Conservation (phyloP, 2,888 invertebrate species). For the Melieria picta region DNA sequence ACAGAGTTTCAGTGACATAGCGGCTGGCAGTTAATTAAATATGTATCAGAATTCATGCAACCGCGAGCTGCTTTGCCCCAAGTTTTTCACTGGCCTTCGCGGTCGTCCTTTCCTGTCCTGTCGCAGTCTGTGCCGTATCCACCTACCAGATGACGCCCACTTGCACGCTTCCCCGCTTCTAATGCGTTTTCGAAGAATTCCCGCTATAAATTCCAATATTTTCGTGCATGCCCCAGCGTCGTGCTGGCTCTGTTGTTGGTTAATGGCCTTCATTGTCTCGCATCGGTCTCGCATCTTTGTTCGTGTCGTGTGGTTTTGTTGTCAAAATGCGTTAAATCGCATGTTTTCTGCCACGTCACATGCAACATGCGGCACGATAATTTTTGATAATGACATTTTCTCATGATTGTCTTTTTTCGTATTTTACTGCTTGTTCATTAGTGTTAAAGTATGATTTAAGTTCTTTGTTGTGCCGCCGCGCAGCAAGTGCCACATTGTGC, state of each 20-base stretch:
- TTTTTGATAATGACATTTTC: conserved; percentile 40
- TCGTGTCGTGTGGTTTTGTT: conserved; percentile 35
- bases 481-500: too few species aligned
- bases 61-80: too few species aligned
- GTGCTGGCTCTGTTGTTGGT: conserved; percentile 29
- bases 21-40: too few species aligned
- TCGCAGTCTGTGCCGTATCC: conserved; percentile 13
- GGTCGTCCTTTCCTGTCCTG: conserved; percentile 13
- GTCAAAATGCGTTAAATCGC: conserved; percentile 45
- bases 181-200: conserved; percentile 22
- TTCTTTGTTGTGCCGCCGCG: too few species aligned
- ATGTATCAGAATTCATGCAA: too few species aligned
- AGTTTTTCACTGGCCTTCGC: too few species aligned
- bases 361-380: background rate
- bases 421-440: conserved; percentile 44
- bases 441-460: conserved; percentile 9
- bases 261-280: conserved; percentile 32
- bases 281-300: background rate
- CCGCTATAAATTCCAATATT: conserved; percentile 24
- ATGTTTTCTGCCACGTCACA: conserved; percentile 23
- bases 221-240: conserved; percentile 23
- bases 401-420: conserved; percentile 40
- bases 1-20: too few species aligned
- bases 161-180: background rate
- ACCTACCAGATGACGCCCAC: conserved; percentile 28